Conservation (phyloP, 2,797 vertebrate species). For the Myotis myotis region DNA sequence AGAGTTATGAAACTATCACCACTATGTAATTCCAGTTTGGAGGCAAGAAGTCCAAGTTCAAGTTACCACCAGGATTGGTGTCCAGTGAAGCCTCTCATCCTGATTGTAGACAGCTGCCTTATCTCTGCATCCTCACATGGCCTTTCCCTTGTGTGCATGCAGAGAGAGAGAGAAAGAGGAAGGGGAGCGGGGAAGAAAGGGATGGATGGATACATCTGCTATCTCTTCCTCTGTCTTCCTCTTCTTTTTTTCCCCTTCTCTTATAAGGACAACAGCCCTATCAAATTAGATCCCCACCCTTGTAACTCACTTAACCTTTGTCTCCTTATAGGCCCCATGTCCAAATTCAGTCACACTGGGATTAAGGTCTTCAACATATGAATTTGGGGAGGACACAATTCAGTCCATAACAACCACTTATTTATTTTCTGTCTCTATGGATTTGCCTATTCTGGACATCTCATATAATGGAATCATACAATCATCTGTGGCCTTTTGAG, state of each 20-base stretch:
- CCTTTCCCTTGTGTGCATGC: background rate
- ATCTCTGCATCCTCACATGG: background rate
- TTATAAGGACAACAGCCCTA: background rate
- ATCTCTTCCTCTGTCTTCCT: background rate
- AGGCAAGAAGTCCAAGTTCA: background rate
- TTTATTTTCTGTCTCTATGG: background rate
- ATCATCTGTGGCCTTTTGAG: background rate
- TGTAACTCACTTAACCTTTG: background rate
- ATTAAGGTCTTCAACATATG: background rate
- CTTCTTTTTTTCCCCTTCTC: background rate
- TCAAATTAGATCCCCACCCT: background rate
- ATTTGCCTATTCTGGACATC: background rate
- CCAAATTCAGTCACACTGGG: background rate
- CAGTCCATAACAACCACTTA: background rate
- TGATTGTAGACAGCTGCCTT: background rate
- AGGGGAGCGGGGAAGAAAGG: too few relatives aligned
- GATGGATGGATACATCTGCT: background rate
- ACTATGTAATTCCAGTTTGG: background rate
- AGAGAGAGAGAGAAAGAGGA: background rate
- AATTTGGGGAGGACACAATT: background rate
- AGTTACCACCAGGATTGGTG: background rate
- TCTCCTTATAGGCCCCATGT: background rate
- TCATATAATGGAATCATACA: background rate
- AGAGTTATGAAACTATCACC: background rate
- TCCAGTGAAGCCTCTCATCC: background rate